Conservation (phyloP, 2,113 vertebrate genomes). For the Nannospalax galili region DNA sequence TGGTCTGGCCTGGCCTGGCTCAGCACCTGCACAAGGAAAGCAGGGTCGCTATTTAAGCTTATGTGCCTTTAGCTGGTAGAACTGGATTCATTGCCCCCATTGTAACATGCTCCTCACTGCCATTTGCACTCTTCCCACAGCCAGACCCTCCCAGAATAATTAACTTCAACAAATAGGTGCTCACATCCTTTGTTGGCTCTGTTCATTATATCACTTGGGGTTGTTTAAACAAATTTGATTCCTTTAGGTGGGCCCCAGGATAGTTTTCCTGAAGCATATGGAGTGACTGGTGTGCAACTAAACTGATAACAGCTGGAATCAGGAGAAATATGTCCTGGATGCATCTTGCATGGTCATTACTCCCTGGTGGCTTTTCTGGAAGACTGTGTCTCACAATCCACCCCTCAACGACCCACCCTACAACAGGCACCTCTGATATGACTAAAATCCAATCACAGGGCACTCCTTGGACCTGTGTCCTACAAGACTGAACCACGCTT, state of each 20-base stretch:
- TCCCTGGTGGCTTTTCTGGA: too few species aligned
- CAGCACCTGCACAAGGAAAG: rapidly evolving
- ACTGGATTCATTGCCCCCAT: neutral
- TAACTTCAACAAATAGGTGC: neutral
- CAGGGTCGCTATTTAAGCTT: too few species aligned
- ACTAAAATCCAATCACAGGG: too few species aligned
- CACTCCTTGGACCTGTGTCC: too few species aligned
- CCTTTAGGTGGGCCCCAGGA: neutral
- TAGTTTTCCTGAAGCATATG: neutral
- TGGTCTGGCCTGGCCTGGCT: neutral
- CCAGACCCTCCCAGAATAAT: neutral
- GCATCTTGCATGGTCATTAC: too few species aligned
- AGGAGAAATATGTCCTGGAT: too few species aligned
- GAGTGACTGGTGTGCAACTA: neutral
- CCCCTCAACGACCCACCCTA: too few species aligned
- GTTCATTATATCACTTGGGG: too few species aligned
- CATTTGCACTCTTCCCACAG: neutral
- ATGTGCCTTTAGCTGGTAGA: rapidly evolving
- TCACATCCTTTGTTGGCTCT: neutral
- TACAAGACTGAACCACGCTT: too few species aligned
- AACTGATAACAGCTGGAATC: neutral
- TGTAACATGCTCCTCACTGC: neutral
- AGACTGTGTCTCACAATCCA: too few species aligned
- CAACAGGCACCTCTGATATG: too few species aligned
- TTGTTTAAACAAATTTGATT: neutral